Conservation (phyloP, 2,888 invertebrate species). For the Neoitamus cyanurus region DNA sequence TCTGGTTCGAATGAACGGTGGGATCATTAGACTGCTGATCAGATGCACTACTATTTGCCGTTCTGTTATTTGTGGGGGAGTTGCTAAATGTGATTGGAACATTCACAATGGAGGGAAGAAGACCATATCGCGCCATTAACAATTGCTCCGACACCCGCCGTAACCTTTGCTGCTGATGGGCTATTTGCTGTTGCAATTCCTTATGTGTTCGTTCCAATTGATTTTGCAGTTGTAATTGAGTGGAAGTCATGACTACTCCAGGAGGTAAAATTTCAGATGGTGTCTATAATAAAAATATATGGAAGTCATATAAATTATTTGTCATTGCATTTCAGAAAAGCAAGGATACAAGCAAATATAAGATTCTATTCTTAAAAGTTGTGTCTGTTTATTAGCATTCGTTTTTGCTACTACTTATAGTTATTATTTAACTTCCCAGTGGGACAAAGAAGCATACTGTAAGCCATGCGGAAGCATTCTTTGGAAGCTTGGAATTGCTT, state of each 20-base stretch:
- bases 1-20: conserved; percentile 49
- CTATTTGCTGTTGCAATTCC: conserved; percentile 84
- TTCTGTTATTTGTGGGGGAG: conserved; percentile 37
- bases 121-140: conserved; percentile 81
- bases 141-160: conserved; percentile 88
- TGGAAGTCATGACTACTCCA: conserved; percentile 69
- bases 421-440: no score
- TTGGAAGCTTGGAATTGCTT: no score
- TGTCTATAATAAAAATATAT: conserved; percentile 50
- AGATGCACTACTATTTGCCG: background rate
- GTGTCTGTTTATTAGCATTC: no score
- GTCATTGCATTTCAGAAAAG: background rate
- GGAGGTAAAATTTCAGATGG: conserved; percentile 60
- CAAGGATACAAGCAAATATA: no score
- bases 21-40: background rate
- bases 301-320: background rate
- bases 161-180: conserved; percentile 87
- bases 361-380: no score
- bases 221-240: conserved; percentile 74
- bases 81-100: conserved; percentile 44
- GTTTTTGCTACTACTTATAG: no score
- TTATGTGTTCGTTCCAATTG: conserved; percentile 86
- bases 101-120: conserved; percentile 67
- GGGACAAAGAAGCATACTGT: no score
- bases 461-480: no score